Evolutionary conservation across 2,888 invertebrate genomes (phyloP).

Genomic region (Nomada fucata): DNA sequence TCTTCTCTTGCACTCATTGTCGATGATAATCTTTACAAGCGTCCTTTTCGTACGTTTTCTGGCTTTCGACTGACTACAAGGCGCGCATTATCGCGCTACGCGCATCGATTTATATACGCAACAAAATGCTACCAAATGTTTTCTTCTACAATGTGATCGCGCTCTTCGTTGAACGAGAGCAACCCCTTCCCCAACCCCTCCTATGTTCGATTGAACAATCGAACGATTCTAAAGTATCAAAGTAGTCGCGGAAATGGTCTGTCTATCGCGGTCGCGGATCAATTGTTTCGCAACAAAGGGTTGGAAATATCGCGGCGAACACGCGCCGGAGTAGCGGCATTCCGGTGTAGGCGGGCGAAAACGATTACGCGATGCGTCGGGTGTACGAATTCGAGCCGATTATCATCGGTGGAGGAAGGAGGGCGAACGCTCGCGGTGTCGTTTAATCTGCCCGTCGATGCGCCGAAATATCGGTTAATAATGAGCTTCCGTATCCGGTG

Average conservation of each 20-base stretch:
- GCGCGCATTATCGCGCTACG: too few relatives aligned
- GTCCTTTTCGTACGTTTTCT: too few relatives aligned
- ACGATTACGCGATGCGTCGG: conserved; percentile 31
- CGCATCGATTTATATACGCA: too few relatives aligned
- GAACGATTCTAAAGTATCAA: conserved; percentile 12
- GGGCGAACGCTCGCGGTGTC: conserved; percentile 59
- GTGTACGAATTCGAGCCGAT: conserved; percentile 38
- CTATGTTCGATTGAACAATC: not conserved
- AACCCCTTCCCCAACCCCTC: too few relatives aligned
- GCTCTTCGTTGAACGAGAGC: too few relatives aligned
- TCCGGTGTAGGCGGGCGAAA: conserved; percentile 7
- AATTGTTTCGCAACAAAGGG: conserved; percentile 21
- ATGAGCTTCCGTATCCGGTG: conserved; percentile 63
- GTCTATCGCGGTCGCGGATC: not conserved
- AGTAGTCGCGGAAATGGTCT: conserved; percentile 19
- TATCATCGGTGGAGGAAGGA: conserved; percentile 43
- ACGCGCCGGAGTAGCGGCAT: not conserved
- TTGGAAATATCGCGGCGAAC: not conserved
- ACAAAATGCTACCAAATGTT: too few relatives aligned
- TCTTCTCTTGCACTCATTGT: too few relatives aligned
- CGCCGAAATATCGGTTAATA: conserved; percentile 69
- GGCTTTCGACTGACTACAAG: too few relatives aligned
- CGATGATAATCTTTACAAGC: too few relatives aligned
- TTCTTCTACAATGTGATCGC: too few relatives aligned
- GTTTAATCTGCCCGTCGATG: conserved; percentile 62